Conservation (phyloP, 2,888 invertebrate genomes). For the Amphimallon solstitiale region DNA sequence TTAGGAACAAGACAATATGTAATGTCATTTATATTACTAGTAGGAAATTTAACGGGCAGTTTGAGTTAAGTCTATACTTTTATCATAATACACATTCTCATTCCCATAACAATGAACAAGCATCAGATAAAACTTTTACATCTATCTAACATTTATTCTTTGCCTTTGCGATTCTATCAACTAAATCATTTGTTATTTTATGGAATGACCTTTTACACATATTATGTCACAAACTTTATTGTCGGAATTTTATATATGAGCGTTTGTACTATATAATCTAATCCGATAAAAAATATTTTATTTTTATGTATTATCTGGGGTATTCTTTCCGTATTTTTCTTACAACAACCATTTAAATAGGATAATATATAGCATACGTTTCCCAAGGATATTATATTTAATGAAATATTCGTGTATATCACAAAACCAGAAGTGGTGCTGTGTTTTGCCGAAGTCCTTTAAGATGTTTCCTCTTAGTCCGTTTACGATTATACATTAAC, state of each 20-base stretch:
- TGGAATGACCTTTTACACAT: background rate
- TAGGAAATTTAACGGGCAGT: no score
- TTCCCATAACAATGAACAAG: no score
- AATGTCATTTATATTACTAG: no score
- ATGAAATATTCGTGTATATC: conserved; percentile 5
- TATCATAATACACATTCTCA: no score
- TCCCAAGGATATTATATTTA: background rate
- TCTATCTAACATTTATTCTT: no score
- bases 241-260: background rate
- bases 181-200: conserved; percentile 6
- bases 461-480: conserved; percentile 6
- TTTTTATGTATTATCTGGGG: background rate
- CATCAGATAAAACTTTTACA: no score
- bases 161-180: no score
- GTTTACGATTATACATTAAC: conserved; percentile 35
- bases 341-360: background rate
- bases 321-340: background rate
- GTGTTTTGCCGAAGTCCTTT: conserved; percentile 7
- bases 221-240: conserved; percentile 1
- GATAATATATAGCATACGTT: conserved; percentile 1
- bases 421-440: background rate
- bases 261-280: conserved; percentile 6
- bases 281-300: conserved; percentile 20
- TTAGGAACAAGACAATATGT: no score
- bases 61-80: no score